Base-by-base conservation (phyloP, 2,888 invertebrate genomes). In the Ctenicera cuprea region DNA sequence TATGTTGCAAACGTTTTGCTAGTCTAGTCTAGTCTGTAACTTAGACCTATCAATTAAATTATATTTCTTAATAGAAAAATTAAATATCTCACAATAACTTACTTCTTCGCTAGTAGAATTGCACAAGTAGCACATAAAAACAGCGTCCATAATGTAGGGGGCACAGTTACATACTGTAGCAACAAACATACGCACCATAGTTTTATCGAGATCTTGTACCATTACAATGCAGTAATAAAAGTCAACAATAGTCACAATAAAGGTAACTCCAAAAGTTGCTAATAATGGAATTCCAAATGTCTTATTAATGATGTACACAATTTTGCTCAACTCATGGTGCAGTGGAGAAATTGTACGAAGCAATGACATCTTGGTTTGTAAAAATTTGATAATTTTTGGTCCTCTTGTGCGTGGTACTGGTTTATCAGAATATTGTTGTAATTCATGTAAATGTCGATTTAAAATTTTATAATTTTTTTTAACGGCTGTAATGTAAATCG, bases 31-130 rank as follows among this genome's bases (percentile, higher is more conserved):
- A n/a, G 26, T 26, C 5, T 26, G 5, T 26, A 26, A 26, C 26
- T 26, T 26, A 3, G 26, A 5, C 3, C 26, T 26, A 2, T 3
- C 26, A 2, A 26, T 26, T 26, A 5, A 26, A 5, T 26, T 3
- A 5, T 26, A 26, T 5, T n/a, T n/a, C n/a, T n/a, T n/a, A n/a
- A n/a, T 26, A 26, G 26, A 2, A 26, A 26, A 26, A 26, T 26
- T 26, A 26, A 26, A 3, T 26, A 3, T 26, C 5, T 26, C 5
- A n/a, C n/a, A 3, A 26, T 26, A 26, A 75, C 65, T 73, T 77
- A 83, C 83, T 77, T 82, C 82, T 72, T 80, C 78, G 12, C 79
- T 78, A 7, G 83, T 81, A 0, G 77, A 72, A 65, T 82, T 79
- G 54, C 83, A 82, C 18, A 77, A 75, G 66, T 81, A 74, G 41